Evolutionary conservation across 2,113 vertebrate species (phyloP), one percentile per base, ranked within the genome.

Genomic region (Nibea albiflora): DNA sequence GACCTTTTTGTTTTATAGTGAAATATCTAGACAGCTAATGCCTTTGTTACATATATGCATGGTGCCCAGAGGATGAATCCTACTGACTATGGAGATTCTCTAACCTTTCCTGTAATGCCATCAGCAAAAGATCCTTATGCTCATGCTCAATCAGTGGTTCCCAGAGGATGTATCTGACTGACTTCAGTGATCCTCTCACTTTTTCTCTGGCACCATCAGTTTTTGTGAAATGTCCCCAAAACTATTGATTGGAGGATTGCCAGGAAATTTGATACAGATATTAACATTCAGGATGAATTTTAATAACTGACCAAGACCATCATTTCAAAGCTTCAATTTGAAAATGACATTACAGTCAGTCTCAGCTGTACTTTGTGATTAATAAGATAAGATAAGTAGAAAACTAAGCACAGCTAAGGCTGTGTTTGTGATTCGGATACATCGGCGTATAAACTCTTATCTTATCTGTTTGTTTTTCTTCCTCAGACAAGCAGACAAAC

Each of bases 401-500:
- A n/a, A 3, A 46, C 31, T 8, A 39, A 39, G 35, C 35, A 9
- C 35, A 39, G 35, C 35, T 39, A 39, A 39, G 35, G 35, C 8
- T 39, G 35, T 39, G 35, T 39, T 39, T 39, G 35, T 39, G 7
- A 39, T 8, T 7, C 7, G 7, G 35, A 9, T 39, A 39, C 7
- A 39, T 39, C 35, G 8, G 35, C 35, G 8, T 39, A 39, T 39
- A 39, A 12, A 42, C 47, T 49, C 35, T 61, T 17, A 42, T 61
- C 68, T 66, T 26, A 26, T 26, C 24, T 16, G 39, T 73, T 49
- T 67, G 35, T 46, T 80, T 17, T 47, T 2, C n/a, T 52, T 2
- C n/a, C n/a, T 47, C 69, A 93, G 91, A 44, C 2, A 9, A 61
- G 7, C 31, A 35, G 5, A n/a, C 1, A 0, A 60, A 4, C 39